Evolutionary conservation across 2,888 invertebrate species (phyloP).

Genomic region (Lampropteryx suffumata): DNA sequence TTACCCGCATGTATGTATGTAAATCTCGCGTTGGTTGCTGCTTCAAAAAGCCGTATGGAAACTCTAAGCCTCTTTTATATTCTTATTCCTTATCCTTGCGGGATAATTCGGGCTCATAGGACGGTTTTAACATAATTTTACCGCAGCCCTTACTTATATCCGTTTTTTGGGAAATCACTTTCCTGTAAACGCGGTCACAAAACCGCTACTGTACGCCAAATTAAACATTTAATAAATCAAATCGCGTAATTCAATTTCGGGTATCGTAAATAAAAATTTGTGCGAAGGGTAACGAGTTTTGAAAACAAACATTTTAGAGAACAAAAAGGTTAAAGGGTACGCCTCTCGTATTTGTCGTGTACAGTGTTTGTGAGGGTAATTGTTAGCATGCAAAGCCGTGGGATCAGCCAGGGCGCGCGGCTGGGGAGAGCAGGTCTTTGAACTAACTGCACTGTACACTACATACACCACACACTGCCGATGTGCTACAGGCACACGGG

Average conservation of each 20-base stretch:
- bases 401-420: slow-evolving; percentile 55
- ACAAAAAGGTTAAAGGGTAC: slow-evolving; percentile 66
- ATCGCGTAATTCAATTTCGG: slow-evolving; percentile 61
- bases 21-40: slow-evolving; percentile 73
- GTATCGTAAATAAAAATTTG: slow-evolving; percentile 70
- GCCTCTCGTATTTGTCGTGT: slow-evolving; percentile 66
- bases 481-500: slow-evolving; percentile 19
- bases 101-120: slow-evolving; percentile 79
- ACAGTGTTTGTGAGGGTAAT: slow-evolving; percentile 68
- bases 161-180: slow-evolving; percentile 53
- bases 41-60: slow-evolving; percentile 74
- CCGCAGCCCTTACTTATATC: slow-evolving; percentile 69
- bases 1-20: slow-evolving; percentile 71
- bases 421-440: slow-evolving; percentile 55
- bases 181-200: slow-evolving; percentile 59
- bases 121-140: slow-evolving; percentile 80
- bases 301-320: slow-evolving; percentile 72
- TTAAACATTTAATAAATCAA: slow-evolving; percentile 77
- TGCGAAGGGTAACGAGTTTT: slow-evolving; percentile 70
- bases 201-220: slow-evolving; percentile 45
- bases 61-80: slow-evolving; percentile 80
- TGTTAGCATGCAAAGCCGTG: slow-evolving; percentile 74
- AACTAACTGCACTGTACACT: slow-evolving; percentile 38
- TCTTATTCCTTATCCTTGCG: slow-evolving; percentile 78
- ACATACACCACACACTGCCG: slow-evolving; percentile 8